These are phyloP conservation scores for Daktulosphaira vitifoliae DNA, from an alignment of 1,140 invertebrate species.

Conservation along the genomic window DNA sequence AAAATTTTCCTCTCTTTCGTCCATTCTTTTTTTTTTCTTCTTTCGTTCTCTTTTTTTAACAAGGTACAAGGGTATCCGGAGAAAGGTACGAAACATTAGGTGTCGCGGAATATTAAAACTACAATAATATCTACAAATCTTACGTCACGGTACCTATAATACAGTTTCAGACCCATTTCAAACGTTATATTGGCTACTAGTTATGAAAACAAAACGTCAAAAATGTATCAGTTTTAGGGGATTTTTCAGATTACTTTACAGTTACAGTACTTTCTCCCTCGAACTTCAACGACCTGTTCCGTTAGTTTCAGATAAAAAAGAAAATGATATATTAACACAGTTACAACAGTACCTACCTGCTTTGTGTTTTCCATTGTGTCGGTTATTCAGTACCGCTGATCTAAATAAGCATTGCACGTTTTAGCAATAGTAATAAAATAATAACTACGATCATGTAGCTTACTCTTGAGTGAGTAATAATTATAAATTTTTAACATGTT, in stretches of 20 bases:
- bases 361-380: no score
- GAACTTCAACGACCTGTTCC: constrained; percentile 31
- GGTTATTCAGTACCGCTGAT: no score
- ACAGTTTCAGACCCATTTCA: constrained; percentile 31
- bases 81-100: constrained; percentile 26
- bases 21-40: neutral
- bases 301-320: constrained; percentile 34
- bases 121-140: constrained; percentile 33
- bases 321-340: constrained; percentile 33
- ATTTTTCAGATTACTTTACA: constrained; percentile 30
- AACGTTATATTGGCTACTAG: constrained; percentile 27
- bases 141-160: constrained; percentile 29
- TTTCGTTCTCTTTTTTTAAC: neutral
- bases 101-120: constrained; percentile 18
- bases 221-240: constrained; percentile 28
- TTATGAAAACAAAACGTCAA: constrained; percentile 24
- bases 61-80: neutral
- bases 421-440: no score
- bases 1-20: neutral
- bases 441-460: no score
- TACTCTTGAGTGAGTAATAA: no score
- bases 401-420: no score
- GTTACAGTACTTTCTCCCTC: constrained; percentile 30
- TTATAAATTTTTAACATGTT: no score
- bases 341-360: neutral